A percentile compares a stretch with the other conserved stretches of the same genome.
Evolutionary conservation across 2,113 vertebrate species (phyloP).

Genomic region (Bolborhynchus lineola): DNA sequence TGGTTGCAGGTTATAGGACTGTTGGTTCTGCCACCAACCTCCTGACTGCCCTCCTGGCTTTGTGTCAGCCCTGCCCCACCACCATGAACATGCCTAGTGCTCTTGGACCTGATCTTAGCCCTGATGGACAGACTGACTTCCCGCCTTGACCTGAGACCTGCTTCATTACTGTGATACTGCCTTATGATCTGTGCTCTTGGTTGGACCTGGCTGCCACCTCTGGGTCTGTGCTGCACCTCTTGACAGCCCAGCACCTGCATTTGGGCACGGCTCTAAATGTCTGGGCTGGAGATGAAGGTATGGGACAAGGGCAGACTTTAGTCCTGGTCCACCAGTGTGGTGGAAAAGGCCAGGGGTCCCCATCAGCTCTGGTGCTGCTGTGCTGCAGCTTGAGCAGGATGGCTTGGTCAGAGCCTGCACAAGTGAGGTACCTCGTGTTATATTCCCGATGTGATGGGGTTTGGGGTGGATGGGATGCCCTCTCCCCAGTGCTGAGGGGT

Average conservation of each 20-base stretch:
- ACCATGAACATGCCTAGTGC: not conserved
- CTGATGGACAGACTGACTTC: not conserved
- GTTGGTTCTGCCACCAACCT: not conserved
- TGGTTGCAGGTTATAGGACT: not conserved
- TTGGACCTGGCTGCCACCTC: not conserved
- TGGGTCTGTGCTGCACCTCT: not conserved
- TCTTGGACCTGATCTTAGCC: not conserved
- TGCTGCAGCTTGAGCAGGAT: not conserved
- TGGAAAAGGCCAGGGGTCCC: not conserved
- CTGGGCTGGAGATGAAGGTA: not conserved
- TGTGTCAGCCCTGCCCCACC: not conserved
- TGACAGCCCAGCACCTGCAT: not conserved
- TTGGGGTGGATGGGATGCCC: not conserved
- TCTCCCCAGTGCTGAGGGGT: not conserved
- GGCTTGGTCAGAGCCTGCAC: not conserved
- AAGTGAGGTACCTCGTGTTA: rapidly evolving
- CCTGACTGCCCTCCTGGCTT: not conserved
- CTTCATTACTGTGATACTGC: not conserved
- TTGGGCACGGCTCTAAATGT: not conserved
- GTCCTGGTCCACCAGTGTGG: not conserved
- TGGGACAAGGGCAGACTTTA: rapidly evolving
- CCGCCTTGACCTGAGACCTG: not conserved
- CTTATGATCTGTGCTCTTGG: not conserved
- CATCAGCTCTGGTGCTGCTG: not conserved
- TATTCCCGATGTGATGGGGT: not conserved